These are phyloP conservation scores for Mobula hypostoma DNA, from an alignment of 2,113 vertebrate species.

Conservation along the genomic window DNA sequence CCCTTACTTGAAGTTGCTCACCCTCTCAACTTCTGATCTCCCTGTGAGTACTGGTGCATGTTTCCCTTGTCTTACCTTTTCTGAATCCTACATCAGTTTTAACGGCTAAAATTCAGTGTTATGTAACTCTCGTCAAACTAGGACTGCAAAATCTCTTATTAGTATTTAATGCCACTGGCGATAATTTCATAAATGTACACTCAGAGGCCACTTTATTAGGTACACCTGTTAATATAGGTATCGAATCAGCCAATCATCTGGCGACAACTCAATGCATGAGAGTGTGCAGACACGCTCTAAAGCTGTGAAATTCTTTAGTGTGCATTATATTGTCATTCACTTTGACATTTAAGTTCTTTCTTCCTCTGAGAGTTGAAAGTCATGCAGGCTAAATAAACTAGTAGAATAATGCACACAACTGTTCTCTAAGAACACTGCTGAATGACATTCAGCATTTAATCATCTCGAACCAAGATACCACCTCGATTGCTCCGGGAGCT, in stretches of 20 bases:
- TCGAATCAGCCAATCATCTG: no score
- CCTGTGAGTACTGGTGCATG: no score
- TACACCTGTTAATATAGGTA: no score
- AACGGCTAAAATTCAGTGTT: neutral
- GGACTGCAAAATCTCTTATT: neutral
- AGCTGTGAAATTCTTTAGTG: neutral
- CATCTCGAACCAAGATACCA: neutral
- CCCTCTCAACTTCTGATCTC: no score
- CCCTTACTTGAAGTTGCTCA: no score
- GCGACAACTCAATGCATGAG: no score
- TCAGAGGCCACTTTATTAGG: no score
- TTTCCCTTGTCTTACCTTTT: no score
- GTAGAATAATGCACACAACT: neutral
- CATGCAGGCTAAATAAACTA: neutral
- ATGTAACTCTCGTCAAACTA: no score
- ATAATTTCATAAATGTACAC: neutral
- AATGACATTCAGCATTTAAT: constrained; percentile 13
- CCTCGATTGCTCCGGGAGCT: neutral
- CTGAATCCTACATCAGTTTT: no score
- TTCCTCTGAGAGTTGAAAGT: neutral
- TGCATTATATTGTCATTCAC: neutral
- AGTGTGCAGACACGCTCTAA: no score
- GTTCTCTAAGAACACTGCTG: neutral
- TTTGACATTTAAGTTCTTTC: neutral
- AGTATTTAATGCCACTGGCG: neutral